These are phyloP conservation scores for Embidobia sp. DNA, from an alignment of 2,888 invertebrate species.

Conservation along the genomic window DNA sequence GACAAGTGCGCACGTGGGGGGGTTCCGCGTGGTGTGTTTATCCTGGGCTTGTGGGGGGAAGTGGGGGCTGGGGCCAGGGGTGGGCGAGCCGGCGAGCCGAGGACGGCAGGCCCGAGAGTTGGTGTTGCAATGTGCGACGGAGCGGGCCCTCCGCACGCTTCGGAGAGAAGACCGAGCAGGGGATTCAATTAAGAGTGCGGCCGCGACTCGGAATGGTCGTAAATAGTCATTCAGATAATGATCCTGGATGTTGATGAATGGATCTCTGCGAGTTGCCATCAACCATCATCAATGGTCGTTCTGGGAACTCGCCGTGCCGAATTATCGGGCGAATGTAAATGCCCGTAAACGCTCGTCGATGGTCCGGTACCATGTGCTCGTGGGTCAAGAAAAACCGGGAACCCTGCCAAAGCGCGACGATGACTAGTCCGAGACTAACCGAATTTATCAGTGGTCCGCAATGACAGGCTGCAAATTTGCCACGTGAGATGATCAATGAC, in stretches of 20 bases:
- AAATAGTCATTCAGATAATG: not conserved
- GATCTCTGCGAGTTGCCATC: not conserved
- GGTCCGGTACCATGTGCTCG: not conserved
- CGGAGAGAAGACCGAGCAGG: not conserved
- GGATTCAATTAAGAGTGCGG: too few species aligned
- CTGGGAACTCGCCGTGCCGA: not conserved
- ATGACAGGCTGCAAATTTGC: slow-evolving; percentile 42
- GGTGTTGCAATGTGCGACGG: not conserved
- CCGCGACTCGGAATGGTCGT: not conserved
- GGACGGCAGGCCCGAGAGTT: too few species aligned
- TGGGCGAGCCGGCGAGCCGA: too few species aligned
- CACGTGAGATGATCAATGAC: slow-evolving; percentile 54
- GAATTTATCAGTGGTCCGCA: slow-evolving; percentile 18
- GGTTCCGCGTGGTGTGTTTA: too few species aligned
- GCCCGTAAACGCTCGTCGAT: not conserved
- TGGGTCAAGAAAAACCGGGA: not conserved
- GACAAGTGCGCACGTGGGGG: too few species aligned
- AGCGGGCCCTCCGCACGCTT: not conserved
- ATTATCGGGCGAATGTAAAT: not conserved
- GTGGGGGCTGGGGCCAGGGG: too few species aligned
- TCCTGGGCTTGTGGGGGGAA: too few species aligned
- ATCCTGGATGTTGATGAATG: slow-evolving; percentile 6
- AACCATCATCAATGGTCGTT: slow-evolving; percentile 1
- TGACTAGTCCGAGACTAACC: not conserved
- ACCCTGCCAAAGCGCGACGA: not conserved